Conservation (phyloP, 2,113 vertebrate species). For the Nibea albiflora region DNA sequence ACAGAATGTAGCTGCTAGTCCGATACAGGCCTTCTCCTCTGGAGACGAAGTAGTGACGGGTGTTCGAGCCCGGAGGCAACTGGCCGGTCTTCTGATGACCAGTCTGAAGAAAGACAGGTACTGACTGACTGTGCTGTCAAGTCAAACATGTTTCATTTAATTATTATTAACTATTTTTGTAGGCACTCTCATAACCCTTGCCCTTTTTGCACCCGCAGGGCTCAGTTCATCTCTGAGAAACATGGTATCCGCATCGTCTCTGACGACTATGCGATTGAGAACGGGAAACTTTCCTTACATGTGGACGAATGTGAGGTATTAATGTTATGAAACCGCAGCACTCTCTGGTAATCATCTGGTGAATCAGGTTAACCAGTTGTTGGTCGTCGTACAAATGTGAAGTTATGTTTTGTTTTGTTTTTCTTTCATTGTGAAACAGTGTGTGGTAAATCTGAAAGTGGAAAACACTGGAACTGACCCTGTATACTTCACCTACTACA, state of each 20-base stretch:
- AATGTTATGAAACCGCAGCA: neutral
- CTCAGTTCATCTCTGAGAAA: conserved; percentile 82
- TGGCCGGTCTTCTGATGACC: conserved; percentile 62
- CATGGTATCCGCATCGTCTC: conserved; percentile 83
- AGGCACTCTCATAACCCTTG: neutral
- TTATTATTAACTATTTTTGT: too few species aligned
- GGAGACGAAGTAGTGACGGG: conserved; percentile 44
- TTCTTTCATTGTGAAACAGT: neutral
- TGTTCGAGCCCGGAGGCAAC: conserved; percentile 61
- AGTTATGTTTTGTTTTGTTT: neutral
- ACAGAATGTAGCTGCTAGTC: neutral
- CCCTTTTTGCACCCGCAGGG: conserved; percentile 69
- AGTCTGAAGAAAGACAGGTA: conserved; percentile 64
- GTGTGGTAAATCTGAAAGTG: conserved; percentile 77
- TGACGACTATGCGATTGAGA: conserved; percentile 6
- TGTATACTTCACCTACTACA: conserved; percentile 84
- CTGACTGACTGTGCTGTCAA: neutral
- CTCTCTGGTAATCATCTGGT: neutral
- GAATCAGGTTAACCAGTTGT: neutral
- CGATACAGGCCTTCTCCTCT: neutral
- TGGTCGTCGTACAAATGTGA: neutral
- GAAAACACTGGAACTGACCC: conserved; percentile 78
- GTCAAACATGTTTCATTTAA: neutral
- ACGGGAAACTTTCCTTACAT: conserved; percentile 82
- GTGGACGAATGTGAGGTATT: conserved; percentile 67